Conservation (phyloP, 2,113 vertebrate genomes). For the Rhegmatorhina hoffmannsi region DNA sequence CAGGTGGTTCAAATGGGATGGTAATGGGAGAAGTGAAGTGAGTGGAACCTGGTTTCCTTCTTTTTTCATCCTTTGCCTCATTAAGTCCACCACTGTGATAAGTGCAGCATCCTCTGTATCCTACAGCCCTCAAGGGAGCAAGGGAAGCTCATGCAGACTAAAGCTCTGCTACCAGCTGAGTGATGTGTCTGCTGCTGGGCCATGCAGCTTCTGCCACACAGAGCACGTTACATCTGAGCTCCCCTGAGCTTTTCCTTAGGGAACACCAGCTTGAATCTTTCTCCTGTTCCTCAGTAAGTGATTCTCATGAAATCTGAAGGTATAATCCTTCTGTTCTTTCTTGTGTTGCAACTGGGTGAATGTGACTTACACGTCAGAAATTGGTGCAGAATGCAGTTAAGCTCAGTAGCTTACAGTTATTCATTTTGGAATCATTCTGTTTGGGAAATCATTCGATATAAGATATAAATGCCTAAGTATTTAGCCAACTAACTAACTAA, state of each 20-base stretch:
- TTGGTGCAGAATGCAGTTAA: fast-evolving
- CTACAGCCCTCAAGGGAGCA: background rate
- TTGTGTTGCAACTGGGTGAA: background rate
- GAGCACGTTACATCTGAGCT: background rate
- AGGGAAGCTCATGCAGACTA: background rate
- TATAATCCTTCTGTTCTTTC: background rate
- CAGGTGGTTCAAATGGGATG: background rate
- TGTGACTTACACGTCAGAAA: background rate
- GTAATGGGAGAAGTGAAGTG: background rate
- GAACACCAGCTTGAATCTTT: background rate
- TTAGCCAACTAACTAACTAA: background rate
- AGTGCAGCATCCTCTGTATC: background rate
- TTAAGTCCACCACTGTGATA: fast-evolving
- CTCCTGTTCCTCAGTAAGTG: background rate
- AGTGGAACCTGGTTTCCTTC: background rate
- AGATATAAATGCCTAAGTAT: background rate
- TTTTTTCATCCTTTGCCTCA: background rate
- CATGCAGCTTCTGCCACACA: background rate
- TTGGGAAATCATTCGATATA: background rate
- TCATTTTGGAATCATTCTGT: background rate
- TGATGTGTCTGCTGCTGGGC: background rate
- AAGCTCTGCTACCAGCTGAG: background rate
- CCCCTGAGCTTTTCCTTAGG: background rate
- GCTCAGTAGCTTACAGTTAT: background rate
- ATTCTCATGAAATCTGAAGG: background rate